Conservation (phyloP, 2,888 invertebrate genomes). For the Acleris sparsana region DNA sequence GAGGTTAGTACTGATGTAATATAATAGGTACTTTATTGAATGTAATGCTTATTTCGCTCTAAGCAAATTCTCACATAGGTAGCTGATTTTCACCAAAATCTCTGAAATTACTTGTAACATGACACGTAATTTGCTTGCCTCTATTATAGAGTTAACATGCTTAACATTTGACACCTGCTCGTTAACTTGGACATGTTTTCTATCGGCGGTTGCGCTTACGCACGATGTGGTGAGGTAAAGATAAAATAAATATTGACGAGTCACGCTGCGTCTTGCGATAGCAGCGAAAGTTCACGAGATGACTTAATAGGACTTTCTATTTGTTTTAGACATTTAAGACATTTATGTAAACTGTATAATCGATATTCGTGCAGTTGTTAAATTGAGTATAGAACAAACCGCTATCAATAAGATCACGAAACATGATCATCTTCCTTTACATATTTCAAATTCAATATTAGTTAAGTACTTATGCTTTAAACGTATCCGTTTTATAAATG, state of each 20-base stretch:
- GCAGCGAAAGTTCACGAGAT: conserved; percentile 27
- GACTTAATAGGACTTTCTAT: conserved; percentile 24
- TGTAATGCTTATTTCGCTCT: too few species aligned
- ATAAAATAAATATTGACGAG: conserved; percentile 27
- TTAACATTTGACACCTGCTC: conserved; percentile 23
- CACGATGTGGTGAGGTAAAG: conserved; percentile 14
- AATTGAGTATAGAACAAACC: too few species aligned
- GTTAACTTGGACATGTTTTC: conserved; percentile 20
- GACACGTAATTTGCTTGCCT: conserved; percentile 1
- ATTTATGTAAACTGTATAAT: conserved; percentile 2
- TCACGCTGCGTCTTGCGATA: conserved; percentile 18
- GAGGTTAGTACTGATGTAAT: too few species aligned
- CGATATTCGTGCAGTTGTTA: conserved; percentile 1
- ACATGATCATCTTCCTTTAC: neutral
- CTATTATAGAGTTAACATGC: conserved; percentile 10
- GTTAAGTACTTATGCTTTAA: too few species aligned
- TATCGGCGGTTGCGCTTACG: conserved; percentile 13
- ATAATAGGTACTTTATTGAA: too few species aligned
- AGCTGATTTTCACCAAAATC: neutral
- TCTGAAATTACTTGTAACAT: neutral
- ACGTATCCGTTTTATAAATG: too few species aligned
- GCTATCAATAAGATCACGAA: too few species aligned
- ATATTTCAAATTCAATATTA: too few species aligned
- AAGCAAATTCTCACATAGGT: neutral
- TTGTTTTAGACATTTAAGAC: conserved; percentile 8